These are phyloP conservation scores for Orycteropus afer DNA, from an alignment of 2,113 vertebrate species.

Conservation along the genomic window DNA sequence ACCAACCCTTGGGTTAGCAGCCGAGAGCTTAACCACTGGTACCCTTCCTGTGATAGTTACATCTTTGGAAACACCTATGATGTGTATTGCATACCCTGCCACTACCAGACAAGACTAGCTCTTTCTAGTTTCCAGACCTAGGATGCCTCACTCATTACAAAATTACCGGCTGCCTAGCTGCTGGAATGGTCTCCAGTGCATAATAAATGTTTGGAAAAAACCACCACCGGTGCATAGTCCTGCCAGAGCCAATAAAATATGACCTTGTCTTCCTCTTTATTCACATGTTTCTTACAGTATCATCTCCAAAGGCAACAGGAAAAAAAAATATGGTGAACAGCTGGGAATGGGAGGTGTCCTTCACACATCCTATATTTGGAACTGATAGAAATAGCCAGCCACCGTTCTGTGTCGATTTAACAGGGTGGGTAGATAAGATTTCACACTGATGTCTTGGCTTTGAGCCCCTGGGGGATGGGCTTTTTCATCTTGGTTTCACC, in stretches of 20 bases:
- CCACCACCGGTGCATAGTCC: background rate
- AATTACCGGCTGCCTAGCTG: slow-evolving; percentile 58
- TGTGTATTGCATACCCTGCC: background rate
- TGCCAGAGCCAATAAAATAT: slow-evolving; percentile 52
- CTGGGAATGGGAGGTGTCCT: slow-evolving; percentile 56
- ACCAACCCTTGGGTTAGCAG: too few relatives aligned
- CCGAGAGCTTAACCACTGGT: background rate
- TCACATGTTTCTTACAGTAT: slow-evolving; percentile 24
- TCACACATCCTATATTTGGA: slow-evolving; percentile 57
- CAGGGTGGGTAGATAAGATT: background rate
- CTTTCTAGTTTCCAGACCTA: background rate
- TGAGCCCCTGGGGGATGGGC: background rate
- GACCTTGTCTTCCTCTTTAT: slow-evolving; percentile 53
- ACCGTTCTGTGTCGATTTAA: background rate
- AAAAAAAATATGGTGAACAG: slow-evolving; percentile 45
- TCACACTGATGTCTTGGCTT: background rate
- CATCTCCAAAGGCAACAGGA: slow-evolving; percentile 55
- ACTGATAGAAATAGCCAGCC: slow-evolving; percentile 25
- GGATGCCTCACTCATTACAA: background rate
- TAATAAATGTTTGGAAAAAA: slow-evolving; percentile 57
- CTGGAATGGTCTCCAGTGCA: slow-evolving; percentile 53
- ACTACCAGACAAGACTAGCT: slow-evolving; percentile 10
- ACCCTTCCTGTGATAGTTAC: background rate
- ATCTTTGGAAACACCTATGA: background rate
- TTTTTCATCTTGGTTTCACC: background rate